Conservation (phyloP, 2,888 invertebrate genomes). For the Dione juno region DNA sequence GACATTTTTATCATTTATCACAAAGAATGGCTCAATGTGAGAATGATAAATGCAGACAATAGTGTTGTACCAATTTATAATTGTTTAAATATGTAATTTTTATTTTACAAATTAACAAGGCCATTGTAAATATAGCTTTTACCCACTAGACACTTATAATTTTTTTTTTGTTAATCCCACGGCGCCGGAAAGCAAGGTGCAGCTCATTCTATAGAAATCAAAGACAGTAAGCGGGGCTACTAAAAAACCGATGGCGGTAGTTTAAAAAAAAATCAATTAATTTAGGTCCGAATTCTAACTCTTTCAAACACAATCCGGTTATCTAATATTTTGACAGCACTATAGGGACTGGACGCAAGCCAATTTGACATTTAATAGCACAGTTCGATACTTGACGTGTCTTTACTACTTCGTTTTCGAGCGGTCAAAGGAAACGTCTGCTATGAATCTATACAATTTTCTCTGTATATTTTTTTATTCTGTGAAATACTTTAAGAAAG, state of each 20-base stretch:
- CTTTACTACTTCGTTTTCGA: conserved; percentile 28
- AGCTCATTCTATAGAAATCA: no score
- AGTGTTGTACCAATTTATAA: conserved; percentile 1
- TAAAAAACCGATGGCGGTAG: no score
- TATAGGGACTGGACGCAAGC: conserved; percentile 27
- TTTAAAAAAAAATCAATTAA: no score
- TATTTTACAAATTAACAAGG: no score
- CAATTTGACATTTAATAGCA: conserved; percentile 31
- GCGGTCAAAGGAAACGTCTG: conserved; percentile 24
- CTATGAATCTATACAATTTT: conserved; percentile 20
- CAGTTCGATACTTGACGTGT: conserved; percentile 20
- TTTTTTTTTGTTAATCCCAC: no score
- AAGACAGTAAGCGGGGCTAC: no score
- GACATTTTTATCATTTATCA: conserved; percentile 21
- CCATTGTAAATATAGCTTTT: no score
- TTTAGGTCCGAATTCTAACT: no score
- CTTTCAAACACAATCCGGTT: no score
- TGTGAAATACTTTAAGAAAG: not conserved
- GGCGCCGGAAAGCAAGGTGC: no score
- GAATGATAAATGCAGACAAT: conserved; percentile 12
- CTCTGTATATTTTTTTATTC: not conserved
- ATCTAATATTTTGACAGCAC: conserved; percentile 22
- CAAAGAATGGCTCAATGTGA: not conserved
- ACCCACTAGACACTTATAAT: no score
- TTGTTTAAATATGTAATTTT: not conserved